phyloP scores from a whole-genome alignment of 1,140 invertebrate species.

The Patella vulgata region DNA sequence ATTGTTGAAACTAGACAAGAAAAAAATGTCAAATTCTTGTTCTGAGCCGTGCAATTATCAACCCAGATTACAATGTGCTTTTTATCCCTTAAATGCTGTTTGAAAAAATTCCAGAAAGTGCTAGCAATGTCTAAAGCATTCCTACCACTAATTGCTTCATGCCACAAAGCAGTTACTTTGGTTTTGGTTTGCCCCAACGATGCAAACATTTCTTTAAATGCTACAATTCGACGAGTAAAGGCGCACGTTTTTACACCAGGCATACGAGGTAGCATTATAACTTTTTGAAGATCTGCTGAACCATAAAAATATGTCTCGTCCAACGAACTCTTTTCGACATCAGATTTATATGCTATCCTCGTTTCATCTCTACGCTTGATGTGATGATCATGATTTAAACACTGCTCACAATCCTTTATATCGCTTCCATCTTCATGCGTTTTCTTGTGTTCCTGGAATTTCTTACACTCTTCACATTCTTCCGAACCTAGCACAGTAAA shows the following conservation, averaged over 20 bases:
- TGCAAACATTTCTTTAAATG: conserved; percentile 4
- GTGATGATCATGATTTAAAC: too few relatives aligned
- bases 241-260: neutral
- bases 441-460: too few relatives aligned
- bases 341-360: neutral
- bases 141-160: too few relatives aligned
- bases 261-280: conserved; percentile 7
- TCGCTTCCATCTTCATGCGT: too few relatives aligned
- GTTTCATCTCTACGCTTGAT: too few relatives aligned
- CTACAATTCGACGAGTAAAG: neutral
- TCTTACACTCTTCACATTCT: neutral
- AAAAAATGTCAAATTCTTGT: neutral
- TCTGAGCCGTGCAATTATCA: conserved; percentile 3
- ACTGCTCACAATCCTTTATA: too few relatives aligned
- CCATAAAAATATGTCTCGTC: neutral
- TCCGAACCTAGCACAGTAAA: neutral
- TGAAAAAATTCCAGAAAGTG: neutral
- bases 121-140: too few relatives aligned
- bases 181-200: neutral
- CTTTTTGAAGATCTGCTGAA: conserved; percentile 3
- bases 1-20: neutral
- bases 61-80: conserved; percentile 3
- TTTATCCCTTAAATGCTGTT: neutral
- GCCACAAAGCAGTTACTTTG: neutral
- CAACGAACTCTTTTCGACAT: neutral